A percentile compares a stretch with the other conserved stretches of the same genome.
Conservation (phyloP, 2,797 vertebrate genomes). For the Ctenosaura bakeri region DNA sequence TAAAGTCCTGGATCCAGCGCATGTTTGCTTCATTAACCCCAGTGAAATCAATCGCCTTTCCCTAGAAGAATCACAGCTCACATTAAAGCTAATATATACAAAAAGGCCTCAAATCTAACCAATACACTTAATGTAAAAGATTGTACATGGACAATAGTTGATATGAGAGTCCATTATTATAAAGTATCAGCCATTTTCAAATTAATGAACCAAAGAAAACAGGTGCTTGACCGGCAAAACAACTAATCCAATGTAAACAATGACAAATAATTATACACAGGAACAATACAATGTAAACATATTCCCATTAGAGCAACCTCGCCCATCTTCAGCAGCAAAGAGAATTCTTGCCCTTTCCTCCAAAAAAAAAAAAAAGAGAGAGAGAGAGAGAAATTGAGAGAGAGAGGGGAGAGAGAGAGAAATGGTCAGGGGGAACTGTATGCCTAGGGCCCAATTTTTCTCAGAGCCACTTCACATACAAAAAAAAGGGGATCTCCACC, state of each 20-base stretch:
- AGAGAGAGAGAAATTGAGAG: too few species aligned
- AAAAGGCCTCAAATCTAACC: neutral
- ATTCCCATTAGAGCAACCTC: neutral
- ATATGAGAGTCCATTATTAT: neutral
- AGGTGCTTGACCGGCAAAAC: neutral
- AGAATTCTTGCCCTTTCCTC: rapidly evolving
- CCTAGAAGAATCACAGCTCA: slow-evolving; percentile 76
- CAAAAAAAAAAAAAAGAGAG: neutral
- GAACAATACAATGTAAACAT: neutral
- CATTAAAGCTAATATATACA: neutral
- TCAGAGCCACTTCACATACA: neutral
- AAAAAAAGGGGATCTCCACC: neutral
- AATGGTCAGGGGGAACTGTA: neutral
- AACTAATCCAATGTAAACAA: neutral
- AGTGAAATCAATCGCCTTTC: slow-evolving; percentile 91
- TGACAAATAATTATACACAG: neutral
- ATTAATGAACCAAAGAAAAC: neutral
- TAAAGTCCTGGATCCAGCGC: slow-evolving; percentile 97
- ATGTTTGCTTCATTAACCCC: slow-evolving; percentile 88
- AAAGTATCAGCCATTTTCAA: neutral
- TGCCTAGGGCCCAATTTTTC: neutral
- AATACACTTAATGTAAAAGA: neutral
- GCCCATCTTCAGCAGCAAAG: neutral
- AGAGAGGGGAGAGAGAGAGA: too few species aligned
- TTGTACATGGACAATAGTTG: neutral